Percentiles rank a stretch among this genome's conserved stretches.
Evolutionary conservation across 2,888 invertebrate species (phyloP).

Genomic region (Aelia acuminata): DNA sequence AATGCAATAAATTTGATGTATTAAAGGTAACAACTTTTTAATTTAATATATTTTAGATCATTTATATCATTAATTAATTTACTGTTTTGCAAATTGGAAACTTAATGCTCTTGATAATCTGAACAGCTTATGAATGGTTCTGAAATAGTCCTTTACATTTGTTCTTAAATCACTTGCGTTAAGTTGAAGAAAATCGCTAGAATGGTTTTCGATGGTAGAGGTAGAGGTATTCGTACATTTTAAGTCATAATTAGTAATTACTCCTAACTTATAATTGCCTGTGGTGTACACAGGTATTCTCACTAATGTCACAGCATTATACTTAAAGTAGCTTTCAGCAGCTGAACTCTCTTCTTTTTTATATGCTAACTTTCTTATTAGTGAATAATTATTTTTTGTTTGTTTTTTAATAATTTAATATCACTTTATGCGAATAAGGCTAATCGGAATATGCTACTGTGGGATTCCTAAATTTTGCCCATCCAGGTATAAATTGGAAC

Average conservation of each 20-base stretch:
- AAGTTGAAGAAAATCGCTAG: background rate
- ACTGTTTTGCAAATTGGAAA: background rate
- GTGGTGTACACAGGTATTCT: background rate
- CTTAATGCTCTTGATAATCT: background rate
- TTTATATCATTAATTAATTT: background rate
- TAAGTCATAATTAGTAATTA: background rate
- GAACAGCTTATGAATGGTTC: background rate
- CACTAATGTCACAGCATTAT: no score
- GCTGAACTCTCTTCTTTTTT: background rate
- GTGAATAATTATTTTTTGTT: no score
- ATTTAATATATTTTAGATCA: background rate
- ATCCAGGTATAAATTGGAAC: no score
- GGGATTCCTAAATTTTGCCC: no score
- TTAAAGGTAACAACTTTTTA: conserved; percentile 73
- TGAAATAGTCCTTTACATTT: background rate
- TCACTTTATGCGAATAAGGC: no score
- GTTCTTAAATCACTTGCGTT: background rate
- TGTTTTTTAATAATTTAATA: no score
- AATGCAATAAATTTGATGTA: conserved; percentile 79
- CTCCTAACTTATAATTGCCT: background rate
- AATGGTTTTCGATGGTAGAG: background rate
- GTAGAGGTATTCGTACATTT: background rate
- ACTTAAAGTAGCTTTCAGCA: background rate
- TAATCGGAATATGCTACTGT: no score
- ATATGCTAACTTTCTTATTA: background rate